A percentile compares a stretch with the other conserved stretches of the same genome.
These are phyloP conservation scores for Iselma pallidipennis DNA, from an alignment of 2,888 invertebrate genomes.

Conservation along the genomic window DNA sequence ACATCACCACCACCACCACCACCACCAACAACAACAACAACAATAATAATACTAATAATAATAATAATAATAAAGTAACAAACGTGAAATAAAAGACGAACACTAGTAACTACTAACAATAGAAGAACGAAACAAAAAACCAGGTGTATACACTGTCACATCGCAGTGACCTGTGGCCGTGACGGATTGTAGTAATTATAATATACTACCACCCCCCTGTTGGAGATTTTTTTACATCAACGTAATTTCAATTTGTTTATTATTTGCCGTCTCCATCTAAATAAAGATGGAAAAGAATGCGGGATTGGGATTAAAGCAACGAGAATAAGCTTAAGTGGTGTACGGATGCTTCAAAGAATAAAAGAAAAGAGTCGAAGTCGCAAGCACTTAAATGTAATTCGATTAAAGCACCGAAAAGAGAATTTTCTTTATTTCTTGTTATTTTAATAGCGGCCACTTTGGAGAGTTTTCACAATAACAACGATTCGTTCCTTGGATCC, in stretches of 20 bases:
- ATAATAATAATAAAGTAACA: neutral
- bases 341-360: neutral
- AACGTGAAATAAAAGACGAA: neutral
- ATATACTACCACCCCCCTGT: too few relatives aligned
- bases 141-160: neutral
- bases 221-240: too few relatives aligned
- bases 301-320: neutral
- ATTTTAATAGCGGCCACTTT: neutral
- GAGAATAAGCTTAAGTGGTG: neutral
- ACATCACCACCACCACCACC: too few relatives aligned
- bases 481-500: too few relatives aligned
- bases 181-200: neutral
- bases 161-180: neutral
- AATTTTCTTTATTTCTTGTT: neutral
- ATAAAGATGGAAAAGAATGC: neutral
- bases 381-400: constrained; percentile 5
- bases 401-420: neutral
- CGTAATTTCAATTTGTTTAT: too few relatives aligned
- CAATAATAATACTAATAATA: neutral
- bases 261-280: neutral
- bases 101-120: too few relatives aligned
- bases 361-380: constrained; percentile 3
- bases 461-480: too few relatives aligned
- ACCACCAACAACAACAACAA: neutral
- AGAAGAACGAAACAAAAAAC: neutral